A percentile compares a stretch with the other conserved stretches of the same genome.
phyloP scores from a whole-genome alignment of 2,797 vertebrate species.

The Alfaro cultratus region DNA sequence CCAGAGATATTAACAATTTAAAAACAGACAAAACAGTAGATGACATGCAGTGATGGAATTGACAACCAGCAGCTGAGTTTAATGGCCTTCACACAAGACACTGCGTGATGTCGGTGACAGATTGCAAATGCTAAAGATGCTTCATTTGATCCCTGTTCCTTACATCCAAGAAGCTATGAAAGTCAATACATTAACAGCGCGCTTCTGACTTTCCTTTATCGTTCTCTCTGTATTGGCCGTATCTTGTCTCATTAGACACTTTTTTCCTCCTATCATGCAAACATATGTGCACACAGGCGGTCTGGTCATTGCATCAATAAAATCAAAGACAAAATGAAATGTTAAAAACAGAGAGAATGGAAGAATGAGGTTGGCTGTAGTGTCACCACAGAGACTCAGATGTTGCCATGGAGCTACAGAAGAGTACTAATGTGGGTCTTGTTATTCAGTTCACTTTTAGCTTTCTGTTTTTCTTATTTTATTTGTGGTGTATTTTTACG shows the following conservation, averaged over 20 bases:
- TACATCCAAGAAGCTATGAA: slow-evolving; percentile 37
- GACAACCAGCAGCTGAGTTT: slow-evolving; percentile 38
- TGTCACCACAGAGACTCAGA: slow-evolving; percentile 28
- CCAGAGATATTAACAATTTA: slow-evolving; percentile 50
- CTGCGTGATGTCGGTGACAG: slow-evolving; percentile 49
- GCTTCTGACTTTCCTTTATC: background rate
- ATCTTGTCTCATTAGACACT: slow-evolving; percentile 1
- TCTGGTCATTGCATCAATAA: slow-evolving; percentile 29
- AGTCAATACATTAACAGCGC: slow-evolving; percentile 29
- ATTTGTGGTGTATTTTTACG: slow-evolving; percentile 18
- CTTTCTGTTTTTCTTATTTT: slow-evolving; percentile 7
- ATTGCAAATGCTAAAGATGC: slow-evolving; percentile 66
- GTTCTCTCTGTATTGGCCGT: background rate
- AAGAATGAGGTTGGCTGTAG: slow-evolving; percentile 17
- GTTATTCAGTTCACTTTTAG: slow-evolving; percentile 12
- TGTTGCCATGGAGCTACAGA: slow-evolving; percentile 40
- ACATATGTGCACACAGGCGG: slow-evolving; percentile 26
- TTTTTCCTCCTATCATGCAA: slow-evolving; percentile 1
- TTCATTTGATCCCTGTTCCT: slow-evolving; percentile 52
- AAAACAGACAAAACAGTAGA: slow-evolving; percentile 18
- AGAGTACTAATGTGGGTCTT: slow-evolving; percentile 9
- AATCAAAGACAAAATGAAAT: slow-evolving; percentile 47
- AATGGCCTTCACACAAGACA: slow-evolving; percentile 45
- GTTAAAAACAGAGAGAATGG: slow-evolving; percentile 16
- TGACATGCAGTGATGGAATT: slow-evolving; percentile 31